Evolutionary conservation across 2,888 invertebrate species (phyloP).

Genomic region (Xanthia togata): DNA sequence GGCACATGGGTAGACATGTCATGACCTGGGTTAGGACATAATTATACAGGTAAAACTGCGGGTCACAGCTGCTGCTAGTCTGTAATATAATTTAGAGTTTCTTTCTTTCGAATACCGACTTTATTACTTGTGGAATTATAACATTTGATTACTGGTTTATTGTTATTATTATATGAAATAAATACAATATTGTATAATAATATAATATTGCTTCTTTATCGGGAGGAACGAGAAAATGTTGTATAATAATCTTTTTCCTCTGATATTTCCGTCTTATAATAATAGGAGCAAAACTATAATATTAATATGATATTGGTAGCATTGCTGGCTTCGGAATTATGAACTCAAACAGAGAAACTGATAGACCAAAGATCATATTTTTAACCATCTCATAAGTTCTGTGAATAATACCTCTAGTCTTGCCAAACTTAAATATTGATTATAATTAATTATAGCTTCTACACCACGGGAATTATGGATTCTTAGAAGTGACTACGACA

Average conservation of each 20-base stretch:
- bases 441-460: constrained; percentile 60
- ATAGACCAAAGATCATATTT: too few species aligned
- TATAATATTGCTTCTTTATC: neutral
- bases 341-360: neutral
- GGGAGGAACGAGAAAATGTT: neutral
- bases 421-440: neutral
- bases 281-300: neutral
- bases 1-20: too few species aligned
- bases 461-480: constrained; percentile 84
- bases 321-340: neutral
- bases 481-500: constrained; percentile 91
- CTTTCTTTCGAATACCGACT: neutral
- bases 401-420: neutral
- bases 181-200: neutral
- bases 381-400: neutral
- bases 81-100: neutral
- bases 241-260: neutral
- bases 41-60: too few species aligned
- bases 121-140: neutral
- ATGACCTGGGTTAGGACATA: too few species aligned
- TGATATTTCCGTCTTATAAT: neutral
- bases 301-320: neutral
- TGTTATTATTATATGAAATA: neutral
- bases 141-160: neutral
- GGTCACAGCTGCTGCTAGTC: too few species aligned